phyloP scores from a whole-genome alignment of 1,140 invertebrate genomes.

The Hesperophylax magnus region DNA sequence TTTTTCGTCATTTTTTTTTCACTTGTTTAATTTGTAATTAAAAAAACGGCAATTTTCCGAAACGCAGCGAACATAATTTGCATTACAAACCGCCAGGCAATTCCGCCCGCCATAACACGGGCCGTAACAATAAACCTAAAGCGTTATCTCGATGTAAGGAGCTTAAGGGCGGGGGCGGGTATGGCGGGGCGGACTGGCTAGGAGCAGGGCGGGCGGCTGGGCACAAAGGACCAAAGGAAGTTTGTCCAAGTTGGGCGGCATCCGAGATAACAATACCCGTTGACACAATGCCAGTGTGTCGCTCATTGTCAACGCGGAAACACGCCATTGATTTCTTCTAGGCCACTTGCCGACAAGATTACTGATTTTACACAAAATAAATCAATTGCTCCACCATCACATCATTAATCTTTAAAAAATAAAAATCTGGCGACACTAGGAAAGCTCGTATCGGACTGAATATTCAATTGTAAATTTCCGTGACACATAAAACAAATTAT shows the following conservation, averaged over 20 bases:
- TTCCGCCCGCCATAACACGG: constrained; percentile 22
- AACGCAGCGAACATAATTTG: constrained; percentile 31
- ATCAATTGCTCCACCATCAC: too few relatives aligned
- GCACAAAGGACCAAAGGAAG: constrained; percentile 44
- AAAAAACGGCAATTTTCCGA: constrained; percentile 25
- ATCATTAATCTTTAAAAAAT: neutral
- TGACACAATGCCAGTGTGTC: constrained; percentile 49
- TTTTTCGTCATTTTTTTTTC: neutral
- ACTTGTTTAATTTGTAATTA: constrained; percentile 30
- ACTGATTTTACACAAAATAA: neutral
- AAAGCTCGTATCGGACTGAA: too few relatives aligned
- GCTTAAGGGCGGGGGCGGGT: constrained; percentile 34
- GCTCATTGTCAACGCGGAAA: constrained; percentile 33
- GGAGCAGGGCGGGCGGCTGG: constrained; percentile 22
- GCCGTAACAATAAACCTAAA: constrained; percentile 47
- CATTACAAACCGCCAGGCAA: constrained; percentile 32
- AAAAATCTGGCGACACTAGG: neutral
- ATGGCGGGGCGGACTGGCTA: neutral
- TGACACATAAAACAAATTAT: too few relatives aligned
- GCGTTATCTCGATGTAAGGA: constrained; percentile 55
- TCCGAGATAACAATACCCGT: constrained; percentile 50
- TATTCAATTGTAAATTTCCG: too few relatives aligned
- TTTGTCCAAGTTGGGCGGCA: constrained; percentile 38
- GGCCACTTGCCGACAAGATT: neutral
- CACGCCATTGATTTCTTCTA: constrained; percentile 13